These are phyloP conservation scores for Petromus typicus DNA, from an alignment of 2,113 vertebrate genomes.

Conservation along the genomic window DNA sequence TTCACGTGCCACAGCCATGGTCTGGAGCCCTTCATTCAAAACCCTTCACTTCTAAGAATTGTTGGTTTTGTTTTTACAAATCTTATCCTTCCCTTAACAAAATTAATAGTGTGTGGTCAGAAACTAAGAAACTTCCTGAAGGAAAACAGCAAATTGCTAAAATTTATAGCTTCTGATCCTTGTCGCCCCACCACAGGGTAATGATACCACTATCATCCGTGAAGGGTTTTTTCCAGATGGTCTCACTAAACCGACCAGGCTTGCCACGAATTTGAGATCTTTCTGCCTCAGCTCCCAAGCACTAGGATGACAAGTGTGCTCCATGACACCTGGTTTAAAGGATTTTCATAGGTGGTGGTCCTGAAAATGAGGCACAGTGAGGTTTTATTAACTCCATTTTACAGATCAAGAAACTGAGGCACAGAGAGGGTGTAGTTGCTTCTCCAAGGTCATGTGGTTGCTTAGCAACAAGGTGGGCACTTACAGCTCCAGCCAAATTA, in stretches of 20 bases:
- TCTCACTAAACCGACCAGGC: not conserved
- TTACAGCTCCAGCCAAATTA: not conserved
- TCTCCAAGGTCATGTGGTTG: not conserved
- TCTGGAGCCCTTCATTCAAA: not conserved
- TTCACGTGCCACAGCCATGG: not conserved
- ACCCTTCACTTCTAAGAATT: not conserved
- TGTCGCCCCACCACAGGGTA: not conserved
- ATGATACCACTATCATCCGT: not conserved
- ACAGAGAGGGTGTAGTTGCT: not conserved
- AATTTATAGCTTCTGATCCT: not conserved
- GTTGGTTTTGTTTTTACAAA: not conserved
- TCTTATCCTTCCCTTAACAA: not conserved
- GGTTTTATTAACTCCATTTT: not conserved
- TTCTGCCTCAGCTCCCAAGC: not conserved
- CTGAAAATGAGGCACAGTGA: not conserved
- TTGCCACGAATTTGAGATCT: not conserved
- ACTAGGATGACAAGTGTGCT: not conserved
- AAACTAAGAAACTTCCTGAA: not conserved
- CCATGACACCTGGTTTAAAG: not conserved
- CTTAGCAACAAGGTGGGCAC: not conserved
- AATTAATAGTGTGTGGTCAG: not conserved
- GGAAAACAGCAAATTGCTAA: not conserved
- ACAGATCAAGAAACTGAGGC: slow-evolving; percentile 45
- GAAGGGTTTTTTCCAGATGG: not conserved
- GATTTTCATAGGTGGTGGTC: not conserved